These are phyloP conservation scores for Dryobotodes eremita DNA, from an alignment of 2,888 invertebrate genomes.

Conservation along the genomic window DNA sequence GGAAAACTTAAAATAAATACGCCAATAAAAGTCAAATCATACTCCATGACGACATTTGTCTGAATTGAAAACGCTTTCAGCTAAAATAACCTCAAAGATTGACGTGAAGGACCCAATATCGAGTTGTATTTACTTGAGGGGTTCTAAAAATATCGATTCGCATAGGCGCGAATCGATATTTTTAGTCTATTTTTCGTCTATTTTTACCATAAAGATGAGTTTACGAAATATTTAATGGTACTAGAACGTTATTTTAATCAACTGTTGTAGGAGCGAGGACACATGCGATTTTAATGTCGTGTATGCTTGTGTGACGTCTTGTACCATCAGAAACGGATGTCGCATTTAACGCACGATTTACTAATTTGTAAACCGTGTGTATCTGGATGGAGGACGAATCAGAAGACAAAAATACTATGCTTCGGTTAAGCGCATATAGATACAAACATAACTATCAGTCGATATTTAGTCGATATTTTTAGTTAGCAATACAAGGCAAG, in stretches of 20 bases:
- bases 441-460: background rate
- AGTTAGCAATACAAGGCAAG: background rate
- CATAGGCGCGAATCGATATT: too few species aligned
- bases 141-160: conserved; percentile 18
- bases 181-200: too few species aligned
- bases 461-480: background rate
- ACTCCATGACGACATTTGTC: conserved; percentile 21
- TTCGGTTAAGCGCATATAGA: background rate
- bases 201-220: background rate
- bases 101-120: conserved; percentile 70
- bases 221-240: background rate
- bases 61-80: conserved; percentile 6
- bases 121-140: conserved; percentile 53
- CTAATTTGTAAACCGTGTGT: conserved; percentile 33
- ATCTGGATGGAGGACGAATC: conserved; percentile 26
- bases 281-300: conserved; percentile 32
- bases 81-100: conserved; percentile 56
- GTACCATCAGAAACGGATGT: conserved; percentile 45
- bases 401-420: conserved; percentile 14
- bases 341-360: conserved; percentile 55
- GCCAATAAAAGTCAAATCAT: conserved; percentile 22
- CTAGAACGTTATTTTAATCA: conserved; percentile 20
- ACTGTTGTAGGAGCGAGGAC: conserved; percentile 29
- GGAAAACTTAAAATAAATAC: conserved; percentile 10
- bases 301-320: conserved; percentile 26